Evolutionary conservation across 2,113 vertebrate species (phyloP).

Genomic region (Promerops cafer): DNA sequence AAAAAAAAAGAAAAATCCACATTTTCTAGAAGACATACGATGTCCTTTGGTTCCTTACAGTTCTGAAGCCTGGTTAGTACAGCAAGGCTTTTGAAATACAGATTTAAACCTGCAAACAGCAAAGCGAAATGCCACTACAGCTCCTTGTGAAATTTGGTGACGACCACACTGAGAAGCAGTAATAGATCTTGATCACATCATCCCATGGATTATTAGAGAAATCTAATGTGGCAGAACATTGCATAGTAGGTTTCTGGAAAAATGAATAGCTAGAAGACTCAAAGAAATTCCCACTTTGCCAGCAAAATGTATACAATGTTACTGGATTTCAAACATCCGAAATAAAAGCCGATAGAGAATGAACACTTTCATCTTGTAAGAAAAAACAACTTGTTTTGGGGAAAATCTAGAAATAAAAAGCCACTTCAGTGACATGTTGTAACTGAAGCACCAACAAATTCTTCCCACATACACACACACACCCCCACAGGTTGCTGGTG

Average conservation of each 20-base stretch:
- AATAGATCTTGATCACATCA: constrained; percentile 58
- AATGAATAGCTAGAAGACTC: not conserved
- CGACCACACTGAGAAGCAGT: not conserved
- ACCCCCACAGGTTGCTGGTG: not conserved
- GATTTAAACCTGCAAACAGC: constrained; percentile 18
- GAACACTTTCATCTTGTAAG: not conserved
- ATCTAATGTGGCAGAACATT: constrained; percentile 59
- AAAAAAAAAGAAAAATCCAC: not conserved
- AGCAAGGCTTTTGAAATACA: not conserved
- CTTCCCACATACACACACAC: not conserved
- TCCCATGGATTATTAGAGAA: constrained; percentile 61
- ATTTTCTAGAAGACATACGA: not conserved
- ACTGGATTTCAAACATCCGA: not conserved
- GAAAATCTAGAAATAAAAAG: not conserved
- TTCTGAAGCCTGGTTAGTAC: not conserved
- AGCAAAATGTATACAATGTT: not conserved
- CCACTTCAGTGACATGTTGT: not conserved
- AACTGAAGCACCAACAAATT: not conserved
- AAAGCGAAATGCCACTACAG: not conserved
- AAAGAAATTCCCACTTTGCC: not conserved
- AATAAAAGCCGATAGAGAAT: not conserved
- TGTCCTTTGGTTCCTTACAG: not conserved
- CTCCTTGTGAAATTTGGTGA: not conserved
- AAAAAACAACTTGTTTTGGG: not conserved
- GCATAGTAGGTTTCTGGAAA: constrained; percentile 1